Conservation (phyloP, 2,888 invertebrate species). For the Malachius bipustulatus region DNA sequence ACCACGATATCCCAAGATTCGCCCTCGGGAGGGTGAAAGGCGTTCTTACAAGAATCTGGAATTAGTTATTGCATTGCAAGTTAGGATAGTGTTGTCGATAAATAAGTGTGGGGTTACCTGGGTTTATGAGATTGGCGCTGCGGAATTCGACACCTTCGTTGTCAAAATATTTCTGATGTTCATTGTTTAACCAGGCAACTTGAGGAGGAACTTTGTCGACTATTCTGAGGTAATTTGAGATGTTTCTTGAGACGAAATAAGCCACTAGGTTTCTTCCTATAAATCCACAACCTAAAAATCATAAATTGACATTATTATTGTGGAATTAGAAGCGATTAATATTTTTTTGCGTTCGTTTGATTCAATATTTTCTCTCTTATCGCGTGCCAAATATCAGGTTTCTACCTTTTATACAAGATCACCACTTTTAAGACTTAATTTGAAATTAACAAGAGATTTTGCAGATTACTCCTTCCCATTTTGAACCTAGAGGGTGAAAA, state of each 20-base stretch:
- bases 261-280: constrained; percentile 81
- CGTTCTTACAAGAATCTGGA: constrained; percentile 69
- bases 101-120: constrained; percentile 52
- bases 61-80: constrained; percentile 16
- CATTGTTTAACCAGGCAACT: constrained; percentile 75
- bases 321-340: no score
- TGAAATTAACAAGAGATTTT: no score
- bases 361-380: no score
- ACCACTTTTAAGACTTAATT: no score
- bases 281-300: constrained; percentile 89
- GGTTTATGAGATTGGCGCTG: constrained; percentile 84
- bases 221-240: constrained; percentile 63
- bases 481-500: no score
- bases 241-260: constrained; percentile 64
- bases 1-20: constrained; percentile 63
- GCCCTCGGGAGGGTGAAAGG: constrained; percentile 51
- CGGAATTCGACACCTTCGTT: constrained; percentile 71
- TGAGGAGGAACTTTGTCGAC: constrained; percentile 91
- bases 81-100: background rate
- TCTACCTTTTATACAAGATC: no score
- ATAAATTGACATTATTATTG: no score
- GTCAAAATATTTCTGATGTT: constrained; percentile 61
- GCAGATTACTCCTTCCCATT: no score
- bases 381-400: no score
- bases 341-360: no score